Base-by-base conservation (phyloP, 2,888 invertebrate species). In the Venusia cambrica region DNA sequence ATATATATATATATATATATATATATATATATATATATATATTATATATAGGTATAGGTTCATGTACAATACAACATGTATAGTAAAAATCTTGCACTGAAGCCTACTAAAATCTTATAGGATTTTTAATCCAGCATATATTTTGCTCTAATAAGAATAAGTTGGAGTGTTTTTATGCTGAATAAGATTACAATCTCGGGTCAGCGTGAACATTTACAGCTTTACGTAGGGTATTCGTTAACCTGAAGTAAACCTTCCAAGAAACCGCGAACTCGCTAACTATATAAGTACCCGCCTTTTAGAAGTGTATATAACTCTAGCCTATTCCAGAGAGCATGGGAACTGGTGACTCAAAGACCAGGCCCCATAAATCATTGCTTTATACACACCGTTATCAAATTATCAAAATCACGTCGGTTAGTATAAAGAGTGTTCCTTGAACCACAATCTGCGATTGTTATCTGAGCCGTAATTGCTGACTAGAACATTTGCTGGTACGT, bases 351-450 rank as follows among this genome's bases (percentile, higher is more conserved):
- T 77, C 74, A 75, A 51, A 53, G 47, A 71, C 72, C 78, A 69
- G 58, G 79, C 74, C 72, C 33, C 27, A 39, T 39, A 84, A 87
- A 85, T 85, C 84, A 85, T 79, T 73, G 48, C 51, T 52, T 47
- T 45, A 54, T 56, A 60, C 63, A 58, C 70, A 60, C 68, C 64
- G 84, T 84, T 85, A 87, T 87, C 85, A 85, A 80, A 84, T 80
- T 83, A 87, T 85, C 85, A 83, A 77, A 75, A 64, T 70, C 83
- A 84, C 85, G 84, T 83, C 81, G 84, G 84, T 78, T 79, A 78
- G 71, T 68, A 70, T 73, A 74, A 79, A 83, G 79, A 73, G 68
- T 72, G 73, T 84, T 83, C 80, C 75, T 66, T 76, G 84, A 80
- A 81, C 64, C 62, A 64, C 54, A 61, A 59, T 48, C 60, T 52